Percentiles rank a stretch among this genome's conserved stretches.
Conservation (phyloP, 2,797 vertebrate genomes). For the Microctenopoma lineatum region DNA sequence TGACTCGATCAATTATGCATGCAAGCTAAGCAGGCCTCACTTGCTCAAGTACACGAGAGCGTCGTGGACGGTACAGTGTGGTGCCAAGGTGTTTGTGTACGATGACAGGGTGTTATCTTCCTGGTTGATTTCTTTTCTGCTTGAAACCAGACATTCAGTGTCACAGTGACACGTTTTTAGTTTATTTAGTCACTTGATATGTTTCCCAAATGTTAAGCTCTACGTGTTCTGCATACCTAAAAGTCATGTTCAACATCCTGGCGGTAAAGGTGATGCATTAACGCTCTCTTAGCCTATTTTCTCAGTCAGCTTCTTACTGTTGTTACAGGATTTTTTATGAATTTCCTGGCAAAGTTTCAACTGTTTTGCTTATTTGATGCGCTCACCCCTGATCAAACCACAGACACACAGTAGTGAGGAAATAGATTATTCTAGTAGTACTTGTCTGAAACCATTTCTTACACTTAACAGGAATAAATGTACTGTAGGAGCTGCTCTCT, state of each 20-base stretch:
- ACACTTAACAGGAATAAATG: no score
- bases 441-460: no score
- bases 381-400: background rate
- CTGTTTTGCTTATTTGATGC: no score
- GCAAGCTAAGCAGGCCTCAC: slow-evolving; percentile 59
- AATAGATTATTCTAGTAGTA: background rate
- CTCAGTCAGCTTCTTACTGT: background rate
- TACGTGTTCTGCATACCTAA: background rate
- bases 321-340: background rate
- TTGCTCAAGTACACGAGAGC: slow-evolving; percentile 57
- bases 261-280: slow-evolving; percentile 10
- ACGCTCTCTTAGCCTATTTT: slow-evolving; percentile 3
- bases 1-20: slow-evolving; percentile 77
- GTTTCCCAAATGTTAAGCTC: background rate
- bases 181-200: background rate
- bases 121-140: slow-evolving; percentile 2
- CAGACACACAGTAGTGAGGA: background rate
- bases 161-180: background rate
- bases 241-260: slow-evolving; percentile 3
- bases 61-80: slow-evolving; percentile 23
- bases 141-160: background rate
- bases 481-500: no score
- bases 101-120: slow-evolving; percentile 13
- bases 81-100: slow-evolving; percentile 44
- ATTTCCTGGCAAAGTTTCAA: background rate